Evolutionary conservation across 1,140 invertebrate genomes (phyloP).

Genomic region (Aphelinus certus): DNA sequence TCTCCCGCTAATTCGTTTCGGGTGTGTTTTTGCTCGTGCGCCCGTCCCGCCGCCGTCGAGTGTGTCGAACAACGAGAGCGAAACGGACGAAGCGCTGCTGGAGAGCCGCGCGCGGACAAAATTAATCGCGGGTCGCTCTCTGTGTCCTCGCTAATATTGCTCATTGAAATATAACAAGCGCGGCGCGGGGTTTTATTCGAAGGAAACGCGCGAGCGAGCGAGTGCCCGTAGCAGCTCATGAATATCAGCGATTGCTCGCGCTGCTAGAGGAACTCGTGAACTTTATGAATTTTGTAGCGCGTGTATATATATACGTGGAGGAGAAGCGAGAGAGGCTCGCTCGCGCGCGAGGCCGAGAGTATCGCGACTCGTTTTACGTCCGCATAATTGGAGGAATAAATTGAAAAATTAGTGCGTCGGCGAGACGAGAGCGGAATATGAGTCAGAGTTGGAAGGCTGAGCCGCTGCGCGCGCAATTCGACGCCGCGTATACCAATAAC

Average conservation of each 20-base stretch:
- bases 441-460: conserved; percentile 22
- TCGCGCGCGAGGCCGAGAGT: neutral
- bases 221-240: conserved; percentile 2
- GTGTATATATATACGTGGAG: neutral
- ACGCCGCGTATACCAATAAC: conserved; percentile 34
- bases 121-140: too few relatives aligned
- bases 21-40: too few relatives aligned
- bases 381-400: conserved; percentile 40
- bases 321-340: neutral
- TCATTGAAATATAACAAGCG: conserved; percentile 32
- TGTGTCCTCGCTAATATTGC: conserved; percentile 21
- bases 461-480: conserved; percentile 8
- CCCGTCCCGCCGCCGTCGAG: too few relatives aligned
- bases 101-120: too few relatives aligned
- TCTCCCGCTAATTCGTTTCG: too few relatives aligned
- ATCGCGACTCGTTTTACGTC: conserved; percentile 40
- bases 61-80: too few relatives aligned
- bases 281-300: conserved; percentile 28
- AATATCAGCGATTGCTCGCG: conserved; percentile 33
- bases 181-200: conserved; percentile 31
- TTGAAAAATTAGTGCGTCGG: conserved; percentile 40
- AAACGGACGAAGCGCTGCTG: too few relatives aligned
- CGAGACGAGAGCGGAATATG: conserved; percentile 17
- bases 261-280: conserved; percentile 16
- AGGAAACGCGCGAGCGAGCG: neutral